phyloP scores from a whole-genome alignment of 2,797 vertebrate genomes.

The Brachymystax lenok region DNA sequence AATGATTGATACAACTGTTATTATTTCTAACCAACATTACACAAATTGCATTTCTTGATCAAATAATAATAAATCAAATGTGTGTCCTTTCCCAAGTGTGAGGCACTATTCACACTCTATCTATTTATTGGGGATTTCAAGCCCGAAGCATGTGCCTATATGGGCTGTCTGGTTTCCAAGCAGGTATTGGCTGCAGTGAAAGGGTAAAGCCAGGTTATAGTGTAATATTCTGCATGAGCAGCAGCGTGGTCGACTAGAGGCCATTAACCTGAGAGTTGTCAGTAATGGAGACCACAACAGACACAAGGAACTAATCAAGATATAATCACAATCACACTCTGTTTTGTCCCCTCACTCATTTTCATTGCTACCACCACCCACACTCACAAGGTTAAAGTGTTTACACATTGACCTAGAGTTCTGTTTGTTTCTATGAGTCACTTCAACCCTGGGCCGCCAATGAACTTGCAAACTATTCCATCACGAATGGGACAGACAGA shows the following conservation, averaged over 20 bases:
- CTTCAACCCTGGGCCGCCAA: not conserved
- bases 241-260: not conserved
- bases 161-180: not conserved
- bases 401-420: conserved; percentile 14
- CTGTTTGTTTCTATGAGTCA: not conserved
- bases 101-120: not conserved
- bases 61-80: not conserved
- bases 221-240: not conserved
- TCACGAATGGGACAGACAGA: not conserved
- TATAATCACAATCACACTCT: conserved; percentile 30
- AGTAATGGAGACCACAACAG: not conserved
- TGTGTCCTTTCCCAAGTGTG: not conserved
- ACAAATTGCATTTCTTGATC: not conserved
- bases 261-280: not conserved
- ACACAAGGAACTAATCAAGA: conserved; percentile 27
- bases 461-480: conserved; percentile 5
- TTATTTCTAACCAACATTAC: not conserved
- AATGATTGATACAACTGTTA: not conserved
- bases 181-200: not conserved
- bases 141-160: not conserved
- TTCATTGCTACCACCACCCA: conserved; percentile 9
- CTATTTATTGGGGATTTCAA: not conserved
- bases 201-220: not conserved
- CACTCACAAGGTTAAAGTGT: conserved; percentile 43
- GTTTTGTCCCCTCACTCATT: not conserved